A percentile compares a stretch with the other conserved stretches of the same genome.
Conservation (phyloP, 2,888 invertebrate genomes). For the Dasysyrphus tricinctus region DNA sequence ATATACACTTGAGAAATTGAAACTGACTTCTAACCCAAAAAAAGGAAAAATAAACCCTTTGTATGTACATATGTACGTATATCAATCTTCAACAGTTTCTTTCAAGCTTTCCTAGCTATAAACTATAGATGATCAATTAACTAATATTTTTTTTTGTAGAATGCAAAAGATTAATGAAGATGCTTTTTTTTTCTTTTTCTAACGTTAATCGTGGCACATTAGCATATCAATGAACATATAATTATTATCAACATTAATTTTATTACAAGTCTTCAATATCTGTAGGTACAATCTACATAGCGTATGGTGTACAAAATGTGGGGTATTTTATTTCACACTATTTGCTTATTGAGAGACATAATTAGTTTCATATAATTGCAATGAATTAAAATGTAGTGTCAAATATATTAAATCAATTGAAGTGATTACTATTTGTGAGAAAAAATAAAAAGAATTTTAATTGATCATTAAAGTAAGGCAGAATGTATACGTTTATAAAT, state of each 20-base stretch:
- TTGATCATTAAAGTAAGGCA: background rate
- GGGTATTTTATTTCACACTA: background rate
- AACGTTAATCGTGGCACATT: background rate
- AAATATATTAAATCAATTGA: slow-evolving; percentile 9
- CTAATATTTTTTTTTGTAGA: background rate
- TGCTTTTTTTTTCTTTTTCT: background rate
- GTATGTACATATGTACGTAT: no score
- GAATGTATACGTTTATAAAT: no score
- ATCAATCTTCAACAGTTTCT: background rate
- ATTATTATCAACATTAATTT: background rate
- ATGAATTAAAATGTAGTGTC: background rate
- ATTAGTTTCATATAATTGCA: background rate
- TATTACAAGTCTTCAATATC: background rate
- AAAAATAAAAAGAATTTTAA: background rate
- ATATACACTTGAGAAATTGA: background rate
- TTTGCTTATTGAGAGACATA: background rate
- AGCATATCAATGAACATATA: slow-evolving; percentile 5
- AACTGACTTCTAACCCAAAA: background rate
- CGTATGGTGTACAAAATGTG: background rate
- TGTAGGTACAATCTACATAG: background rate
- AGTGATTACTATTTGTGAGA: background rate
- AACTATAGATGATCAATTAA: background rate
- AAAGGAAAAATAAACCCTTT: no score
- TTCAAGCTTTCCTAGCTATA: background rate
- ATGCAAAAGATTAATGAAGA: slow-evolving; percentile 1